Evolutionary conservation across 2,888 invertebrate genomes (phyloP).

Genomic region (Troides helena): DNA sequence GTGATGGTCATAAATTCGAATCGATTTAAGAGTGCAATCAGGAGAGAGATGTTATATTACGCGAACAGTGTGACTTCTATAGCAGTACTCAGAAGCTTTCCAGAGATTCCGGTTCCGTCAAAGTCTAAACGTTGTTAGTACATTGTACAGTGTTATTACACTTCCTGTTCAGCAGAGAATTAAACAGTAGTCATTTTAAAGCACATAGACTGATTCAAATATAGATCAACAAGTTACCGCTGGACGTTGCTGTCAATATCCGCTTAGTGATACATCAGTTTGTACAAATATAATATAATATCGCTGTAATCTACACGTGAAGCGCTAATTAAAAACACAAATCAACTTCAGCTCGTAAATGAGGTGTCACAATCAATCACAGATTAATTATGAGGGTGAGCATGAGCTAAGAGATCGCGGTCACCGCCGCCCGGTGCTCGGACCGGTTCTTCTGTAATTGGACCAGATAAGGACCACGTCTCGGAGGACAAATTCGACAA

Average conservation of each 20-base stretch:
- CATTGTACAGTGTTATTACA: no score
- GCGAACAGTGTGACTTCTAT: no score
- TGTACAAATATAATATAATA: background rate
- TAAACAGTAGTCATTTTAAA: no score
- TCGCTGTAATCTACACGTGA: constrained; percentile 10
- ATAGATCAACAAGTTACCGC: background rate
- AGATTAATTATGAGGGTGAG: constrained; percentile 33
- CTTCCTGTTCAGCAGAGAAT: no score
- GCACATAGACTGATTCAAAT: background rate
- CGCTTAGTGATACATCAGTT: no score
- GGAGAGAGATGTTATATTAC: no score
- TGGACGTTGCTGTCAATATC: background rate
- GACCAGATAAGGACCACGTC: constrained; percentile 40
- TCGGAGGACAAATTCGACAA: constrained; percentile 48
- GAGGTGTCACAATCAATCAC: constrained; percentile 32
- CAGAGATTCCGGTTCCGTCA: no score
- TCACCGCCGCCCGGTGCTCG: constrained; percentile 33
- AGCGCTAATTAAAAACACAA: constrained; percentile 28
- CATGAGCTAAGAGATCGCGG: constrained; percentile 30
- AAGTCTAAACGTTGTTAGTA: no score
- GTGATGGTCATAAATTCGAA: background rate
- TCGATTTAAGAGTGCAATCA: background rate
- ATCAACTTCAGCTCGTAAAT: constrained; percentile 28
- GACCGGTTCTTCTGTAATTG: constrained; percentile 40
- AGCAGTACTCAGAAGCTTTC: no score